These are phyloP conservation scores for Ecdyonurus torrentis DNA, from an alignment of 2,888 invertebrate species.

Conservation along the genomic window DNA sequence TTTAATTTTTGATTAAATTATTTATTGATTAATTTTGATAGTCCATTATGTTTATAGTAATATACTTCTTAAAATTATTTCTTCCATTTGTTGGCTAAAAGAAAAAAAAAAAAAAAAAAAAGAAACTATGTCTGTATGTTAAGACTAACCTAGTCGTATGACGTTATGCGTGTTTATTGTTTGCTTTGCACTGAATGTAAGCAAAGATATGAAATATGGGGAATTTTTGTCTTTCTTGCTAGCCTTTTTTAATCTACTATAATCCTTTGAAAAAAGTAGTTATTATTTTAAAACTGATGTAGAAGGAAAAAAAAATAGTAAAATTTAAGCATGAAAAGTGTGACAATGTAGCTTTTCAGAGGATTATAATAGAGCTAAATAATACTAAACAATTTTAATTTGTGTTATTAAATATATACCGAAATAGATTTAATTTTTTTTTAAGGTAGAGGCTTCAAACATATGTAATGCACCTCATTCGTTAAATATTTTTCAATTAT, in stretches of 20 bases:
- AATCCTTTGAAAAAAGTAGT: neutral
- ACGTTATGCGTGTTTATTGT: neutral
- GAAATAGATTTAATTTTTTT: neutral
- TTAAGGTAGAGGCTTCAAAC: neutral
- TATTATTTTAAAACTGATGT: neutral
- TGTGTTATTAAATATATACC: neutral
- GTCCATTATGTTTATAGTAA: no score
- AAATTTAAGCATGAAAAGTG: neutral
- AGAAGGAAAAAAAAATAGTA: no score
- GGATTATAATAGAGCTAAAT: neutral
- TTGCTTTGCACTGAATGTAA: neutral
- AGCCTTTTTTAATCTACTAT: neutral
- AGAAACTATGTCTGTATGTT: no score
- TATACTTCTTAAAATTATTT: neutral
- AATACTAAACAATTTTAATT: neutral
- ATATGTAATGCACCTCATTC: neutral
- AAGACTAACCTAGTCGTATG: neutral
- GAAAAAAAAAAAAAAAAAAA: neutral
- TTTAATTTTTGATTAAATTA: no score
- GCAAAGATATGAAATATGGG: neutral
- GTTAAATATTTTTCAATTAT: neutral
- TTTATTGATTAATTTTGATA: no score
- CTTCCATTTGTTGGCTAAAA: neutral
- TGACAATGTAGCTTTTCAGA: no score
- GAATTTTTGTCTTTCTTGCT: neutral